These are phyloP conservation scores for Nymphalis io DNA, from an alignment of 1,140 invertebrate genomes.

Conservation along the genomic window DNA sequence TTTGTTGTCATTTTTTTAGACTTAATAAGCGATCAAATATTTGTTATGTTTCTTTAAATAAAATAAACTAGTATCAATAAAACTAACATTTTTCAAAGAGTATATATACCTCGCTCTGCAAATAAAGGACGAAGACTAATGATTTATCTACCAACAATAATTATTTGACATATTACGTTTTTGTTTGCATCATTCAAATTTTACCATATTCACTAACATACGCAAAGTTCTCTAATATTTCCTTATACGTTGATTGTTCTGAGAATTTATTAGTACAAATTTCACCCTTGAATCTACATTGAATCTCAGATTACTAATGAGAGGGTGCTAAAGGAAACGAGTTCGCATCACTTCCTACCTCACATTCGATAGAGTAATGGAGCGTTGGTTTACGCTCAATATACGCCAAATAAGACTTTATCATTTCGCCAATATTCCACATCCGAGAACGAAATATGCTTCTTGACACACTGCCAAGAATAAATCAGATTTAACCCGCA, in stretches of 20 bases:
- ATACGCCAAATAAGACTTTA: constrained; percentile 73
- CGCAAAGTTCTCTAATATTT: background rate
- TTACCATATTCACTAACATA: background rate
- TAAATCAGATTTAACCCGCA: constrained; percentile 67
- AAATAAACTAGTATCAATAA: no score
- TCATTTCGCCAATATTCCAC: constrained; percentile 69
- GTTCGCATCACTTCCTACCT: constrained; percentile 38
- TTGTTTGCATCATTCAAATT: background rate
- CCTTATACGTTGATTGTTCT: background rate
- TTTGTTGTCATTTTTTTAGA: no score
- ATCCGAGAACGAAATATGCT: constrained; percentile 67
- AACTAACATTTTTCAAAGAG: no score
- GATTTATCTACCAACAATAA: no score
- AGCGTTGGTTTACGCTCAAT: constrained; percentile 64
- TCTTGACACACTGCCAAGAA: constrained; percentile 72
- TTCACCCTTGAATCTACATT: constrained; percentile 24
- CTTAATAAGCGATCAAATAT: no score
- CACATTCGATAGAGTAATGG: constrained; percentile 52
- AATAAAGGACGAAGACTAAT: background rate
- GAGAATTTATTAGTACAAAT: constrained; percentile 26
- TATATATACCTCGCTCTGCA: constrained; percentile 6
- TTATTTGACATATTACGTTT: no score
- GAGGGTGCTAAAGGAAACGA: constrained; percentile 32
- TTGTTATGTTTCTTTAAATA: no score
- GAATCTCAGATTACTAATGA: constrained; percentile 39